Evolutionary conservation across 1,140 invertebrate species (phyloP).

Genomic region (Cydia strobilella): DNA sequence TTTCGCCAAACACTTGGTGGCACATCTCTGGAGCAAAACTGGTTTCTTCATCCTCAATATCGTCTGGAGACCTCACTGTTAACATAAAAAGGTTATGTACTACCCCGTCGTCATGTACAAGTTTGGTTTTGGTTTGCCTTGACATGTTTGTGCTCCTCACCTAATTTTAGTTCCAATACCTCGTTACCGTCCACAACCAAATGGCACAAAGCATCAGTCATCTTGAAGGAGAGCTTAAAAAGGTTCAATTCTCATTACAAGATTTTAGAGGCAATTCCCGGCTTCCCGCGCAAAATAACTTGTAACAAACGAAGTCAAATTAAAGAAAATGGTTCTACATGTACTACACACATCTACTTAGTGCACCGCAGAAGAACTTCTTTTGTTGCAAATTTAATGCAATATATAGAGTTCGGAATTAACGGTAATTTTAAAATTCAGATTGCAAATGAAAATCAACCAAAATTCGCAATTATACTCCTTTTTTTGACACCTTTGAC

Average conservation of each 20-base stretch:
- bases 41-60: slow-evolving; percentile 86
- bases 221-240: slow-evolving; percentile 41
- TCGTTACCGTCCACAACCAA: slow-evolving; percentile 87
- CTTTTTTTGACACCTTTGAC: slow-evolving; percentile 11
- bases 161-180: slow-evolving; percentile 88
- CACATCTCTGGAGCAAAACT: slow-evolving; percentile 93
- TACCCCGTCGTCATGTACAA: not conserved
- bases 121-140: not conserved
- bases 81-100: slow-evolving; percentile 39
- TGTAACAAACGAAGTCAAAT: slow-evolving; percentile 13
- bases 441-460: not conserved
- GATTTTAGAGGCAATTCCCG: slow-evolving; percentile 21
- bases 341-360: not conserved
- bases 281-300: slow-evolving; percentile 68
- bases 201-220: slow-evolving; percentile 80
- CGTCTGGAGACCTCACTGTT: slow-evolving; percentile 84
- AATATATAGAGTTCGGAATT: not conserved
- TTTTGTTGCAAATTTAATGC: not conserved
- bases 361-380: not conserved
- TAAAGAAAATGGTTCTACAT: slow-evolving; percentile 2
- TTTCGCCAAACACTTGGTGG: slow-evolving; percentile 96
- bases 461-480: slow-evolving; percentile 3
- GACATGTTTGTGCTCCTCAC: slow-evolving; percentile 71
- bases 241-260: slow-evolving; percentile 44
- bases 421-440: slow-evolving; percentile 10